A percentile compares a stretch with the other conserved stretches of the same genome.
Evolutionary conservation across 1,140 invertebrate genomes (phyloP).

Genomic region (Pseudomyrmex concolor): DNA sequence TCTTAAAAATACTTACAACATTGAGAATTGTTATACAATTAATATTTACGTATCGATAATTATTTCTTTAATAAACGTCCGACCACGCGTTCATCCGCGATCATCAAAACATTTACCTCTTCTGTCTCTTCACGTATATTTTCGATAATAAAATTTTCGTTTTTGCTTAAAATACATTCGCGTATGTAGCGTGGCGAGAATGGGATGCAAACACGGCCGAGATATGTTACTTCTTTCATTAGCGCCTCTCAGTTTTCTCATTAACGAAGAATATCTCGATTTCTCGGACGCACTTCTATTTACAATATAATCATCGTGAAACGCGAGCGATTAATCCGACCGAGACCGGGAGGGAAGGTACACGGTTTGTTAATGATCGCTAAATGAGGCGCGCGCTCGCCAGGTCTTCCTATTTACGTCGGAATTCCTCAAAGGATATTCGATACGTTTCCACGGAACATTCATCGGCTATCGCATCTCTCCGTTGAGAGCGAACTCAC

Average conservation of each 20-base stretch:
- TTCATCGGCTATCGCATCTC: neutral
- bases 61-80: no score
- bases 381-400: constrained; percentile 72
- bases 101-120: no score
- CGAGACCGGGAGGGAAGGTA: constrained; percentile 53
- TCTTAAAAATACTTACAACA: no score
- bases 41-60: no score
- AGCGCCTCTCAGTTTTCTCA: constrained; percentile 66
- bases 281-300: constrained; percentile 59
- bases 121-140: no score
- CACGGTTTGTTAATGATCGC: constrained; percentile 72
- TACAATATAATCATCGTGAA: constrained; percentile 70
- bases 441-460: constrained; percentile 39
- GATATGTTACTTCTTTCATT: constrained; percentile 61
- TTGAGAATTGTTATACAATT: no score
- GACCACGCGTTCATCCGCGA: no score
- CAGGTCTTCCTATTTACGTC: constrained; percentile 68
- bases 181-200: no score
- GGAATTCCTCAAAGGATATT: constrained; percentile 69
- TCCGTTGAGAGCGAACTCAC: constrained; percentile 7
- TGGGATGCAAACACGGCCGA: constrained; percentile 12
- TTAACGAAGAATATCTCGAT: constrained; percentile 60
- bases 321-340: constrained; percentile 63
- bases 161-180: no score
- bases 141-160: no score